Base-by-base conservation (phyloP, 2,888 invertebrate species). In the Plemyria rubiginata region DNA sequence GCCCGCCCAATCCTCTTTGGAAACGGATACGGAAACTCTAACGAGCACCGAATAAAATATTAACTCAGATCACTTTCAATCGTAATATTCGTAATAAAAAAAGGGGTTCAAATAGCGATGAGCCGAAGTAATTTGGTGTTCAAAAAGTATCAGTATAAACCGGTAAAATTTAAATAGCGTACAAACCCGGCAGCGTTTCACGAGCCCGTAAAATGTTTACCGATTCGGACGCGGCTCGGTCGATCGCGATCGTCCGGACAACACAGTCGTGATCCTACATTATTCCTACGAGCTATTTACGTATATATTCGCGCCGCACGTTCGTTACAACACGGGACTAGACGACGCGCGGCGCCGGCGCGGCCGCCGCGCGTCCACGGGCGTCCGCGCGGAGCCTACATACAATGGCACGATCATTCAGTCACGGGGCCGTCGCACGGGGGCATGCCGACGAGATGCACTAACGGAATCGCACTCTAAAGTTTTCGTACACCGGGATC, bases 241-340 rank as follows among this genome's bases (percentile, higher is more conserved):
- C 32, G 49, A 29, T 48, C 38, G 36, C 36, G 32, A 32, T 38
- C 28, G 48, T 7, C 64, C 70, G 75, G 76, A 75, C 79, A 74
- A 77, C 72, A 70, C 75, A 73, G 66, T 62, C 28, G n/a, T 51
- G 55, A 65, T 62, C 29, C 54, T 54, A 60, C 16, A 13, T 16
- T 56, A 64, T 50, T 45, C 76, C 81, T 88, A 86, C 80, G 78
- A 76, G 75, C 88, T 91, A 91, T 70, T 91, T 92, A 92, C 92
- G 92, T 92, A 91, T 92, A 88, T 88, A 69, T 68, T 77, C 72
- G 77, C 79, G 79, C 76, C 84, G 84, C 82, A 82, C 84, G 84
- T 71, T 73, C 77, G 80, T 50, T 77, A 82, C 79, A 38, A n/a
- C 5, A 78, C 82, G 80, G 80, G 89, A 88, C 89, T 88, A 88